Conservation (phyloP, 1,140 invertebrate genomes). For the Eupeodes corollae region DNA sequence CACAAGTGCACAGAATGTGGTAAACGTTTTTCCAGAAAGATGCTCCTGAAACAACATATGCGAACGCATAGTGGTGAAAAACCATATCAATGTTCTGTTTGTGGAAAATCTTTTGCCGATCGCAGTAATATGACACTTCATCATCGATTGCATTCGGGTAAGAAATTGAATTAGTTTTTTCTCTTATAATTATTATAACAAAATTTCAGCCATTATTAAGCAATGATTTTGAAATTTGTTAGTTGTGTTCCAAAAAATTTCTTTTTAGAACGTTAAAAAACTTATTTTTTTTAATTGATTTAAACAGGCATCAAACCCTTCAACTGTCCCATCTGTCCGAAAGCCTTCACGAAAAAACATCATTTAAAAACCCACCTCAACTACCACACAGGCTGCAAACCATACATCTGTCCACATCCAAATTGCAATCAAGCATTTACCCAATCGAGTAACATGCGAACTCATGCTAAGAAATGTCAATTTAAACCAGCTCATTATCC, state of each 20-base stretch:
- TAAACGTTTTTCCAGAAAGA: conserved; percentile 75
- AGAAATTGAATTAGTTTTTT: not conserved
- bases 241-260: no score
- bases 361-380: conserved; percentile 76
- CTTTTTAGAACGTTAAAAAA: no score
- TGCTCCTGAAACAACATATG: conserved; percentile 67
- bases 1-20: conserved; percentile 75
- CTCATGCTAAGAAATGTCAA: conserved; percentile 60
- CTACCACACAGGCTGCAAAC: conserved; percentile 64
- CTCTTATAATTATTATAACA: no score
- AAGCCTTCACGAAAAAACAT: conserved; percentile 79
- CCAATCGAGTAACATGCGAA: conserved; percentile 68
- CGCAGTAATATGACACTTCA: conserved; percentile 72
- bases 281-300: conserved; percentile 6
- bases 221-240: no score
- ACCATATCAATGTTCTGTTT: conserved; percentile 34
- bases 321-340: conserved; percentile 69
- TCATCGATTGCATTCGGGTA: conserved; percentile 60
- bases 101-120: conserved; percentile 51
- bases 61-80: conserved; percentile 52
- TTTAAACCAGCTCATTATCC: conserved; percentile 18
- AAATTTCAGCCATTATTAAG: no score
- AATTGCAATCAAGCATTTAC: conserved; percentile 62
- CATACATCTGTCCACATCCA: conserved; percentile 58
- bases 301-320: conserved; percentile 81